Base-by-base conservation (phyloP, 1,140 invertebrate genomes). In the Grapholita molesta region DNA sequence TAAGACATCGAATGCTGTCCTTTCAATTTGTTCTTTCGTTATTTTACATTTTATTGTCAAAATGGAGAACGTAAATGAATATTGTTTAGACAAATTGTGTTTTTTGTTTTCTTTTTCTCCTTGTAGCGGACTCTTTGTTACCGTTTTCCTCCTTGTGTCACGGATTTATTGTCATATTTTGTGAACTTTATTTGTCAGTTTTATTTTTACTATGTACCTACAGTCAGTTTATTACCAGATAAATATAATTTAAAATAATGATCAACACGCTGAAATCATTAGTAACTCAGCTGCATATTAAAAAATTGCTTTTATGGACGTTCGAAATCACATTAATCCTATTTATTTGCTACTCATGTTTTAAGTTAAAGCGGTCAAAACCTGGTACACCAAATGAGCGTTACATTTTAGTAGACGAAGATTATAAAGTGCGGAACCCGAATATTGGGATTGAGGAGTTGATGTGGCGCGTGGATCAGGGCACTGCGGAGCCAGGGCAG, bases 401-500 rank as follows among this genome's bases (percentile, higher is more conserved):
- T n/a, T 42, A 42, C 38, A 24, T 57, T 24, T 11, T 57, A 5
- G 12, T 57, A 11, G 53, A 30, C 9, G 53, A 25, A 18, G 21
- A 24, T 24, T 57, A 57, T n/a, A 18, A 28, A 24, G 23, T n/a
- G 4, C 53, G 53, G n/a, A 18, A 3, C 23, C 53, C 53, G 53
- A 25, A 24, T 8, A n/a, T 57, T 0, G 24, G 53, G 9, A 8
- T 2, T 0, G 53, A 57, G 24, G 53, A n/a, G 25, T 9, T 52
- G 52, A 8, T n/a, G n/a, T 0, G 2, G 12, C 24, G 61, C 8
- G 32, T 79, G 15, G 71, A 76, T 57, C 32, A 66, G 23, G 24
- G 73, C 7, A 77, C 77, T 38, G 30, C 32, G 9, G 70, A 76
- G 55, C 33, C 32, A 9, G 72, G 74, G 48, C 66, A 42, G n/a